A percentile compares a stretch with the other conserved stretches of the same genome.
These are phyloP conservation scores for Melangyna quadrimaculata DNA, from an alignment of 2,888 invertebrate species.

Conservation along the genomic window DNA sequence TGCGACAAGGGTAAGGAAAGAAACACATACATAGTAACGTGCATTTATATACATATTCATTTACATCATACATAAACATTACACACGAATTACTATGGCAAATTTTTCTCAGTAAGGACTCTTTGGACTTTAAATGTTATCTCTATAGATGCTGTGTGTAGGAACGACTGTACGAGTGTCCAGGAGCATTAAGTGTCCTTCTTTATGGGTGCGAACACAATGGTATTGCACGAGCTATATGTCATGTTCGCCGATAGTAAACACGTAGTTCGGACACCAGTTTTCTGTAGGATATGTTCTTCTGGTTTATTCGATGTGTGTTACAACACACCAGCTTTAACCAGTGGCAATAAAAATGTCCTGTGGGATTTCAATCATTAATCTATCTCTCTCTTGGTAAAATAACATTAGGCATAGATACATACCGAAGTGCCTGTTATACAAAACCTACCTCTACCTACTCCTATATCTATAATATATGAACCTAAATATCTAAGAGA, in stretches of 20 bases:
- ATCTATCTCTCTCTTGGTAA: slow-evolving; percentile 63
- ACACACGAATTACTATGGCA: slow-evolving; percentile 3
- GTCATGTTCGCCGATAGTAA: slow-evolving; percentile 66
- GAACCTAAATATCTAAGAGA: not conserved
- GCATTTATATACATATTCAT: slow-evolving; percentile 45
- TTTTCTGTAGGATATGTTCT: slow-evolving; percentile 24
- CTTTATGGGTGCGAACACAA: slow-evolving; percentile 61
- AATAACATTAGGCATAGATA: slow-evolving; percentile 54
- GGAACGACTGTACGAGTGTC: not conserved
- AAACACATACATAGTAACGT: not conserved
- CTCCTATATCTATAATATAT: no score
- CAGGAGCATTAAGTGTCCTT: slow-evolving; percentile 50
- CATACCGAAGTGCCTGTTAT: not conserved
- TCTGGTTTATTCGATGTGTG: slow-evolving; percentile 45
- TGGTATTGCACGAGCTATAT: slow-evolving; percentile 66
- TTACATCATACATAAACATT: slow-evolving; percentile 60
- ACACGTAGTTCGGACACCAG: slow-evolving; percentile 60
- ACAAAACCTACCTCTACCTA: not conserved
- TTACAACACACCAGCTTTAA: slow-evolving; percentile 50
- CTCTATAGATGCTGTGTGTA: not conserved
- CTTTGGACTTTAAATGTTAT: slow-evolving; percentile 36
- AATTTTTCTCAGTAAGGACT: slow-evolving; percentile 24
- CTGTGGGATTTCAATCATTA: slow-evolving; percentile 71
- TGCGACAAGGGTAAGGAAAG: slow-evolving; percentile 77
- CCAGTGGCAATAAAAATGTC: slow-evolving; percentile 68